phyloP scores from a whole-genome alignment of 1,140 invertebrate genomes.

The Caenorhabditis inopinata region DNA sequence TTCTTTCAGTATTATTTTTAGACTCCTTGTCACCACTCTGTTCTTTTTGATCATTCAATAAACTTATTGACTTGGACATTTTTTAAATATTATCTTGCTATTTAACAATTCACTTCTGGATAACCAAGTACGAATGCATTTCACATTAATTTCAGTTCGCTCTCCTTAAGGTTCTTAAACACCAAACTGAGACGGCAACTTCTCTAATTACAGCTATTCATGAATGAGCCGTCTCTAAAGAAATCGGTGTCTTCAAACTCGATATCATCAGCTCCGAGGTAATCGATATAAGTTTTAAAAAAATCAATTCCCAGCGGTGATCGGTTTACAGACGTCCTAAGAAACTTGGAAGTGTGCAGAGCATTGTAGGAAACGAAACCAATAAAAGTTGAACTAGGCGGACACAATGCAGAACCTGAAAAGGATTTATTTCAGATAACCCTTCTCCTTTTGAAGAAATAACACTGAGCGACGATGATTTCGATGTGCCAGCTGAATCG shows the following conservation, averaged over 20 bases:
- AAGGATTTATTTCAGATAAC: background rate
- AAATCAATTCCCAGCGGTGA: background rate
- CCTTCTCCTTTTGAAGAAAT: constrained; percentile 12
- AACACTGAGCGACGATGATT: background rate
- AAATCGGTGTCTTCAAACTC: background rate
- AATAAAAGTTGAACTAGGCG: no score
- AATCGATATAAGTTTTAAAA: background rate
- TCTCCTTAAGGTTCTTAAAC: no score
- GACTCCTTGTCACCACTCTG: no score
- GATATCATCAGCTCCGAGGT: background rate
- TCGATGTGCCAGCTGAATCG: background rate
- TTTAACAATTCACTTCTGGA: no score
- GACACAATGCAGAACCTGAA: no score
- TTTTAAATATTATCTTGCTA: no score
- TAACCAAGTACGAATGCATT: no score
- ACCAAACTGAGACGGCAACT: no score
- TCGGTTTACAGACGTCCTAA: background rate
- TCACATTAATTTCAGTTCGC: no score
- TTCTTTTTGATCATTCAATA: no score
- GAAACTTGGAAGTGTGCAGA: background rate
- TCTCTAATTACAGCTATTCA: background rate
- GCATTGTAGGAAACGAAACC: background rate
- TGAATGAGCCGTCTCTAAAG: background rate
- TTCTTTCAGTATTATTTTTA: no score
- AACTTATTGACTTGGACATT: no score